A percentile compares a stretch with the other conserved stretches of the same genome.
Evolutionary conservation across 2,888 invertebrate genomes (phyloP).

Genomic region (Pristionchus japonicus): DNA sequence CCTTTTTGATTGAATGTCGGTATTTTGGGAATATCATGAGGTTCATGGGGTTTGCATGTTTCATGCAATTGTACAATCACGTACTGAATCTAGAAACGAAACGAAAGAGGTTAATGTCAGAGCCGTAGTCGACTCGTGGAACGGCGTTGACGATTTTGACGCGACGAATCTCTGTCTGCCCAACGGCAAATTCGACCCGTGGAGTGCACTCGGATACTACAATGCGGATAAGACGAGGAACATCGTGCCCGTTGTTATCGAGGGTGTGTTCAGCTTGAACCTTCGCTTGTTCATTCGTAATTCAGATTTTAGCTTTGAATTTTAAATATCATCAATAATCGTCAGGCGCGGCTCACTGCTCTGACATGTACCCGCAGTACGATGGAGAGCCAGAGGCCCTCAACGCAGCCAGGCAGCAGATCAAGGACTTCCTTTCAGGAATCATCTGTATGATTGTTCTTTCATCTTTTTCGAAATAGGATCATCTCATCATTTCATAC

Average conservation of each 20-base stretch:
- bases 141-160: slow-evolving; percentile 44
- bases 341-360: slow-evolving; percentile 68
- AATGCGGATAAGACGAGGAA: slow-evolving; percentile 54
- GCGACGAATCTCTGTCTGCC: slow-evolving; percentile 63
- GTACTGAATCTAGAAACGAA: too few species aligned
- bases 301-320: too few species aligned
- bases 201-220: slow-evolving; percentile 63
- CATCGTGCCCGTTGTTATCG: slow-evolving; percentile 57
- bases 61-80: too few species aligned
- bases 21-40: too few species aligned
- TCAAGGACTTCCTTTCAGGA: slow-evolving; percentile 44
- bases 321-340: not conserved
- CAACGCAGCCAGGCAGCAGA: slow-evolving; percentile 56
- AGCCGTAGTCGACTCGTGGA: slow-evolving; percentile 15
- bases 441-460: slow-evolving; percentile 17
- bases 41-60: too few species aligned
- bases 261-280: too few species aligned
- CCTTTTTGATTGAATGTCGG: too few species aligned
- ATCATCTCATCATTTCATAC: too few species aligned
- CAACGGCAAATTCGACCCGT: slow-evolving; percentile 63
- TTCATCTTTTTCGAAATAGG: not conserved
- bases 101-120: too few species aligned
- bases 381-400: slow-evolving; percentile 62
- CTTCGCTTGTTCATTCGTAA: too few species aligned
- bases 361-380: slow-evolving; percentile 69